Base-by-base conservation (phyloP, 2,888 invertebrate genomes). In the Ecdyonurus torrentis region DNA sequence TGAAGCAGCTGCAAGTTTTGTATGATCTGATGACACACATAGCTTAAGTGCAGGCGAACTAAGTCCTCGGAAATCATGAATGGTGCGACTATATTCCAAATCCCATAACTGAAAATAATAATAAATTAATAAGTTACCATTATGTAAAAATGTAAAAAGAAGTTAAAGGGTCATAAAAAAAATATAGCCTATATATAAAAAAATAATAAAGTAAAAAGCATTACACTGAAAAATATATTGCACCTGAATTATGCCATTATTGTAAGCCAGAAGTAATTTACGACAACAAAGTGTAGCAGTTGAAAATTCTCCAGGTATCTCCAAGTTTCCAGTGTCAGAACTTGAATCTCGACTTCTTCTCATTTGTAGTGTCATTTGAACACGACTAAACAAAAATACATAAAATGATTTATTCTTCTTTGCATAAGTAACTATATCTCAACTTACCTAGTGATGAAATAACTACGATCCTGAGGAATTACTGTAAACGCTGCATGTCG, bases 81-180 rank as follows among this genome's bases (percentile, higher is more conserved):
- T 65, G 20, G 67, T 67, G 10, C 67, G 66, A 37, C 69, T 68
- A 7, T 79, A 80, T 7, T 77, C 72, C 67, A 80, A 79, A 68
- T 83, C 79, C 76, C 83, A 85, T 60, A 84, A 74, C 82, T 83
- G 71, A 2, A 75, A 74, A 64, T 62, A 63, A n/a, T n/a, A n/a
- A n/a, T n/a, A n/a, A n/a, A n/a, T n/a, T n/a, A n/a, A n/a, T n/a
- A n/a, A n/a, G n/a, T n/a, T n/a, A n/a, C n/a, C n/a, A n/a, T n/a
- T n/a, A n/a, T n/a, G n/a, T n/a, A n/a, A n/a, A n/a, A n/a, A n/a
- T n/a, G n/a, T n/a, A n/a, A n/a, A n/a, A n/a, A n/a, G n/a, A n/a
- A n/a, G n/a, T n/a, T n/a, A n/a, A 63, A 67, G 58, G 7, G 15
- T 10, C 37, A 37, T 37, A 66, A 63, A 58, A 52, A 65, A 64